Percentiles rank a stretch among this genome's conserved stretches.
Evolutionary conservation across 2,113 vertebrate genomes (phyloP).

Genomic region (Nothocercus nigrocapillus): DNA sequence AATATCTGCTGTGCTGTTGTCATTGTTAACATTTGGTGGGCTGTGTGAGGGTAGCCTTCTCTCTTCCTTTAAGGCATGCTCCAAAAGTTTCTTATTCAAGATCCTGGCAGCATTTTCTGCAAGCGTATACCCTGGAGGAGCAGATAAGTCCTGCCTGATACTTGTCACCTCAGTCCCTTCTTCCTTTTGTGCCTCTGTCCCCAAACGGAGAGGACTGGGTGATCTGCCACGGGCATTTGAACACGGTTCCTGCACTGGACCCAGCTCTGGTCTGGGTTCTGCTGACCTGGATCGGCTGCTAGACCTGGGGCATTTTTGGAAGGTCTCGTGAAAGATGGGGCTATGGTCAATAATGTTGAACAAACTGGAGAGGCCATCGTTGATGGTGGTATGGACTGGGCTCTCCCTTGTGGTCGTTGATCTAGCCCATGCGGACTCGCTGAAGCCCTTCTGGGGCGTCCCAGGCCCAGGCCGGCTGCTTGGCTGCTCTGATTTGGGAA

Average conservation of each 20-base stretch:
- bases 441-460: constrained; percentile 90
- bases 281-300: constrained; percentile 85
- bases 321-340: constrained; percentile 83
- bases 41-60: constrained; percentile 77
- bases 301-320: constrained; percentile 88
- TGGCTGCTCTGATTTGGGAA: constrained; percentile 79
- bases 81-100: constrained; percentile 93
- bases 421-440: constrained; percentile 95
- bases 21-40: constrained; percentile 72
- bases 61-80: constrained; percentile 91
- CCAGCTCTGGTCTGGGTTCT: constrained; percentile 76
- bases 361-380: constrained; percentile 96
- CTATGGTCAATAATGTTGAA: constrained; percentile 99
- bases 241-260: constrained; percentile 79
- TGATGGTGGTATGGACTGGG: constrained; percentile 97
- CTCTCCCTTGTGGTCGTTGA: constrained; percentile 97
- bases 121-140: constrained; percentile 91
- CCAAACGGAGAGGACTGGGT: constrained; percentile 89
- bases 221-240: constrained; percentile 85
- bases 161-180: constrained; percentile 85
- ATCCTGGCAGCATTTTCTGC: constrained; percentile 92
- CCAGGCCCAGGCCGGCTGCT: constrained; percentile 79
- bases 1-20: constrained; percentile 77
- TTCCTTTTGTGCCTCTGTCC: constrained; percentile 86
- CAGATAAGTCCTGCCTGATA: constrained; percentile 91